phyloP scores from a whole-genome alignment of 2,797 vertebrate genomes.

The Dipus sagitta region DNA sequence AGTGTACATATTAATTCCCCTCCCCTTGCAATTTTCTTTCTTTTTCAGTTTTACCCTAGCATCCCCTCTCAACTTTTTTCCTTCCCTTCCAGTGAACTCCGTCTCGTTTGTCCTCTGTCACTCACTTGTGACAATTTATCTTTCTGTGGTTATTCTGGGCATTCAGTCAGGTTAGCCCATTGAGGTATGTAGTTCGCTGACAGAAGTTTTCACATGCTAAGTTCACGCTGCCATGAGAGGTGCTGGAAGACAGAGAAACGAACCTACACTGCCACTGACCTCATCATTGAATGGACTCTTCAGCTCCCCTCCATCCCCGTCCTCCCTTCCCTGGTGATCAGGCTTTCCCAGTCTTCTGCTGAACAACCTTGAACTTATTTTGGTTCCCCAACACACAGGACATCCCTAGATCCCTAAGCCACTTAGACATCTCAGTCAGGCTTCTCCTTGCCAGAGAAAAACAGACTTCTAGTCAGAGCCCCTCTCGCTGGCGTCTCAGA shows the following conservation, averaged over 20 bases:
- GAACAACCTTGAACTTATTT: background rate
- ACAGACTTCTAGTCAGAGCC: background rate
- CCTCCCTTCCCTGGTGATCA: background rate
- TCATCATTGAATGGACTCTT: background rate
- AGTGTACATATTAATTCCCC: background rate
- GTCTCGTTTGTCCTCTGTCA: background rate
- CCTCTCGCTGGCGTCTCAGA: background rate
- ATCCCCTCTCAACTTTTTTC: fast-evolving
- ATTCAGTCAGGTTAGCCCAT: slow-evolving; percentile 1
- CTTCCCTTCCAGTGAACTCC: background rate
- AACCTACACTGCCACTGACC: background rate
- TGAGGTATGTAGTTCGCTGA: background rate
- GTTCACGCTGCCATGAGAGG: background rate
- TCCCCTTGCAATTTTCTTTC: background rate
- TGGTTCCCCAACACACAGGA: background rate
- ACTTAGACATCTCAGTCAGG: background rate
- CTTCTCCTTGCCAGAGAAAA: background rate
- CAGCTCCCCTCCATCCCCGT: background rate
- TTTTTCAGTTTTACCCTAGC: background rate
- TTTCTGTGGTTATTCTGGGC: background rate
- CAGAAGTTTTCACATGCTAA: background rate
- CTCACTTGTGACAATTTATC: background rate
- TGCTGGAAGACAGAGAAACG: background rate
- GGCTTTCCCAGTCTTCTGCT: background rate
- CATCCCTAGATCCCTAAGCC: background rate